phyloP scores from a whole-genome alignment of 2,888 invertebrate genomes.

The Prosopocoilus inquinatus region DNA sequence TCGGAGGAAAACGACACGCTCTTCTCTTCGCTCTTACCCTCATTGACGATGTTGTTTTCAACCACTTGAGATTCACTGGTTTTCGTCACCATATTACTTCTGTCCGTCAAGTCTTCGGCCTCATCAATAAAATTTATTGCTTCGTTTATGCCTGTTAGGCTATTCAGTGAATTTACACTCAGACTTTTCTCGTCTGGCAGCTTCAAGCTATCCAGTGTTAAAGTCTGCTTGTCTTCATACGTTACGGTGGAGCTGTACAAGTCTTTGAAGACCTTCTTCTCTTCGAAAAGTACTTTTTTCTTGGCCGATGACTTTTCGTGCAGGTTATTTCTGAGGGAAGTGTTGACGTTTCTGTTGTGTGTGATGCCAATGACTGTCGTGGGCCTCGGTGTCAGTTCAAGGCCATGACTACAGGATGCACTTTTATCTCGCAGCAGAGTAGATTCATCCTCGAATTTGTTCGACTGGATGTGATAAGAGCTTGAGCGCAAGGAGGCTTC shows the following conservation, averaged over 20 bases:
- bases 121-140: constrained; percentile 47
- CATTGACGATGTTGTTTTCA: neutral
- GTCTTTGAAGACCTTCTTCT: constrained; percentile 22
- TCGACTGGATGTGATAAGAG: constrained; percentile 39
- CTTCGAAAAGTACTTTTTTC: constrained; percentile 45
- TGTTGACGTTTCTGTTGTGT: constrained; percentile 25
- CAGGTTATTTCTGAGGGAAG: constrained; percentile 39
- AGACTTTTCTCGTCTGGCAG: constrained; percentile 46
- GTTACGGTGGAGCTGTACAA: constrained; percentile 7
- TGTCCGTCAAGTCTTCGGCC: constrained; percentile 39
- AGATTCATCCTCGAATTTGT: constrained; percentile 50
- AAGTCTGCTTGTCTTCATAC: constrained; percentile 4
- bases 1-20: constrained; percentile 26
- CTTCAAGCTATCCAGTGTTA: constrained; percentile 25
- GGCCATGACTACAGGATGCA: constrained; percentile 72
- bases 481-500: constrained; percentile 21
- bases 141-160: constrained; percentile 41
- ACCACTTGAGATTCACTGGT: constrained; percentile 3
- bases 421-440: constrained; percentile 72
- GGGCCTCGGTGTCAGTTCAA: constrained; percentile 67
- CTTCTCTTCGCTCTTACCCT: constrained; percentile 1
- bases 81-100: constrained; percentile 44
- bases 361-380: constrained; percentile 55
- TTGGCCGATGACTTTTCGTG: constrained; percentile 38
- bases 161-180: constrained; percentile 46